phyloP scores from a whole-genome alignment of 2,888 invertebrate species.

The Apoda limacodes region DNA sequence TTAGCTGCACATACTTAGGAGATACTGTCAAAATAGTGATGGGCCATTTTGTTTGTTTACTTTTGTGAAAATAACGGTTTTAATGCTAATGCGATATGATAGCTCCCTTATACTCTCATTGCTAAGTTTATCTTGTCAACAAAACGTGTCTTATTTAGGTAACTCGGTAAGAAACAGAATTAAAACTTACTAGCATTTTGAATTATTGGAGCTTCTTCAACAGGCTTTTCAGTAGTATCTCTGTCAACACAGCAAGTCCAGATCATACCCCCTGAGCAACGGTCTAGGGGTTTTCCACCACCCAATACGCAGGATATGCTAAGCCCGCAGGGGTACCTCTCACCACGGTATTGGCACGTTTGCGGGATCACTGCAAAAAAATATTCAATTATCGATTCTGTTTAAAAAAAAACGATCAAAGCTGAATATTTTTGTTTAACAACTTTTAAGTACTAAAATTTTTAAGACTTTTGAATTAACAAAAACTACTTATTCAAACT shows the following conservation, averaged over 20 bases:
- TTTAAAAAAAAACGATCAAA: too few species aligned
- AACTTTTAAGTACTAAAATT: too few species aligned
- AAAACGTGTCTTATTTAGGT: conserved; percentile 1
- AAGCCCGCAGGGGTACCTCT: conserved; percentile 89
- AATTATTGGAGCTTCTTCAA: conserved; percentile 73
- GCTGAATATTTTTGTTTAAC: too few species aligned
- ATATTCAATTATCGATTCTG: too few species aligned
- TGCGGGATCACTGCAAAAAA: conserved; percentile 92
- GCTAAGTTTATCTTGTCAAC: conserved; percentile 5
- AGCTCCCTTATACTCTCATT: conserved; percentile 6
- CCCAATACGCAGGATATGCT: conserved; percentile 92
- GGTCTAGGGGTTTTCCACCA: conserved; percentile 88
- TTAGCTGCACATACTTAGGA: too few species aligned
- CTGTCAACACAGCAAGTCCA: conserved; percentile 94
- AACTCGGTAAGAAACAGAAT: not conserved
- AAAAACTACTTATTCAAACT: too few species aligned
- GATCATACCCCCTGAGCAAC: conserved; percentile 93
- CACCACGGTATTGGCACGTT: conserved; percentile 86
- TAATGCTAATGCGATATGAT: too few species aligned
- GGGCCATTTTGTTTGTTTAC: too few species aligned
- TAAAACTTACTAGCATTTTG: conserved; percentile 89
- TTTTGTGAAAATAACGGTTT: too few species aligned
- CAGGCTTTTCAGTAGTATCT: conserved; percentile 68
- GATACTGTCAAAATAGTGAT: too few species aligned
- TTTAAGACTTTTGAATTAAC: too few species aligned